Conservation (phyloP, 2,113 vertebrate species). For the Gymnogyps californianus region DNA sequence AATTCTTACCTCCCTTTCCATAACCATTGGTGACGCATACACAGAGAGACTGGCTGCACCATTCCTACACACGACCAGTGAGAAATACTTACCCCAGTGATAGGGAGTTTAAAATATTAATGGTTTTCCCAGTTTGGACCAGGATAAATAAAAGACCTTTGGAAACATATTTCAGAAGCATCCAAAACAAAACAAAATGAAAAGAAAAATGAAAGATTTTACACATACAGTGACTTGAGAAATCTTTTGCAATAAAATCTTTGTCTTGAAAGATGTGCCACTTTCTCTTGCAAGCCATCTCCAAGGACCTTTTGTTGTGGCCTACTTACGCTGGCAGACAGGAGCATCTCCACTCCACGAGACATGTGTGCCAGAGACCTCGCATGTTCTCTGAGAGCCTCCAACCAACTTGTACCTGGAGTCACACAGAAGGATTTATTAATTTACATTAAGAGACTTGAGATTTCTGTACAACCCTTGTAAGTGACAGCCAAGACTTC, state of each 20-base stretch:
- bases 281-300: not conserved
- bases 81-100: not conserved
- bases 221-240: not conserved
- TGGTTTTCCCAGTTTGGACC: not conserved
- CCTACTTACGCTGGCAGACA: constrained; percentile 39
- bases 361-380: constrained; percentile 6
- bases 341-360: constrained; percentile 32
- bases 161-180: not conserved
- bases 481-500: not conserved
- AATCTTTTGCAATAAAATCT: not conserved
- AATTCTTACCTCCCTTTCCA: not conserved
- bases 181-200: not conserved
- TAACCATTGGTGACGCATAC: not conserved
- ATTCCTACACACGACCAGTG: not conserved
- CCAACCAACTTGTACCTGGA: constrained; percentile 40
- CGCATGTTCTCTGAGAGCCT: constrained; percentile 13
- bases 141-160: not conserved
- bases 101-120: not conserved
- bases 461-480: not conserved
- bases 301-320: not conserved
- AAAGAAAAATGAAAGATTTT: not conserved
- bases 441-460: not conserved
- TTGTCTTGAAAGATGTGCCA: not conserved
- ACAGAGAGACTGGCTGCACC: not conserved
- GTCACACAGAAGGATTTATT: not conserved